phyloP scores from a whole-genome alignment of 2,797 vertebrate genomes.

The Hemibagrus guttatus region DNA sequence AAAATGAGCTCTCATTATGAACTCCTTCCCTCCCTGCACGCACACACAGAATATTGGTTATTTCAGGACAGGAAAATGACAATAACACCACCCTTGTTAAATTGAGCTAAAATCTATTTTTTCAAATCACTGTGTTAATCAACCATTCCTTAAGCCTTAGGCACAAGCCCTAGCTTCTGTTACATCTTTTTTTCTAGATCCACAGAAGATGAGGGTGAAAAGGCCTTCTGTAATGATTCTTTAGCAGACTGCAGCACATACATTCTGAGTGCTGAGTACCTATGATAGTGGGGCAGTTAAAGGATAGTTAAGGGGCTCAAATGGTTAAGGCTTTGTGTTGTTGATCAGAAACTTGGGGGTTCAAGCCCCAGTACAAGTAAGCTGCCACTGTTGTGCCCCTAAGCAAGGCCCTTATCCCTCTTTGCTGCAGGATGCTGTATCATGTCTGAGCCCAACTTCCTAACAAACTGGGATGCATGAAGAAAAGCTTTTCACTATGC shows the following conservation, averaged over 20 bases:
- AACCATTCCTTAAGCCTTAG: not conserved
- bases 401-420: too few relatives aligned
- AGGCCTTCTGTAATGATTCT: not conserved
- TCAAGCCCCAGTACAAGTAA: too few relatives aligned
- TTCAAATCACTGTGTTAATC: not conserved
- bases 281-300: too few relatives aligned
- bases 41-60: constrained; percentile 22
- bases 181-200: not conserved
- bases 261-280: not conserved
- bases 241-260: not conserved
- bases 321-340: too few relatives aligned
- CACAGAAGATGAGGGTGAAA: not conserved
- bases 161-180: not conserved
- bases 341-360: too few relatives aligned
- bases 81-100: not conserved
- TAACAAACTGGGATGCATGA: too few relatives aligned
- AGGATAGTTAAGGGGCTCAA: too few relatives aligned
- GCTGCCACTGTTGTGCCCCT: too few relatives aligned
- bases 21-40: constrained; percentile 80
- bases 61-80: not conserved
- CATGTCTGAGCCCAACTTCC: too few relatives aligned
- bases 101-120: not conserved
- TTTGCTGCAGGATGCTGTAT: too few relatives aligned
- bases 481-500: too few relatives aligned
- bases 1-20: constrained; percentile 81